Evolutionary conservation across 2,113 vertebrate genomes (phyloP), one percentile per base, ranked within the genome.

Genomic region (Oenanthe oenanthe): DNA sequence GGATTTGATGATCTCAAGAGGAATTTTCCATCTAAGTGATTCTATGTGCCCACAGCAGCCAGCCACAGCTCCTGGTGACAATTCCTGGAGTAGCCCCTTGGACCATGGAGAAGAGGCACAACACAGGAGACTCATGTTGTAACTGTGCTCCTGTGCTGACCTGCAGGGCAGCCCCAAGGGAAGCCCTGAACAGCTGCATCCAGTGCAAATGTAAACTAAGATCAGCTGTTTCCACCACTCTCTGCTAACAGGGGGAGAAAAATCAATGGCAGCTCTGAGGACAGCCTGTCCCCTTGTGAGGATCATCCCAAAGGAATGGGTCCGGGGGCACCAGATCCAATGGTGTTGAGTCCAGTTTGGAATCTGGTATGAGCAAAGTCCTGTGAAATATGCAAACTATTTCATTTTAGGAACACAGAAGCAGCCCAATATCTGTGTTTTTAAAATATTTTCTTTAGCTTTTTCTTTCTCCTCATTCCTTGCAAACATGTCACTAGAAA

Each of bases 41-140:
- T 56, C 31, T 28, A 40, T 0, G 0, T 28, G 48, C 60, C 43
- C 43, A 22, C 18, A 54, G 60, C 1, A 4, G 57, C 51, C 67
- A 73, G 34, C 7, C 45, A 31, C 56, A 75, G 56, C 15, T 71
- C 36, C 50, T 32, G 54, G 22, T 18, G 2, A 2, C 26, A 36
- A 9, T 57, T 62, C 57, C 5, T 51, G 26, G 3, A 26, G 86
- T 31, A 77, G 63, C 36, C 47, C 34, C 36, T 36, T 7, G 22
- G 40, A 26, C 28, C 0, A 0, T 3, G 5, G 43, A 32, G 16
- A 8, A 51, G 34, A 53, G 53, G 17, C 15, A 57, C 0, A 0
- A 18, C 19, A 32, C 2, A 3, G 15, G 22, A 84, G 45, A 15
- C 21, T 74, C n/a, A 7, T 2, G 56, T 5, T 32, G 24, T 14